Percentiles rank a stretch among this genome's conserved stretches.
Evolutionary conservation across 1,140 invertebrate species (phyloP).

Genomic region (Leptinotarsa defecta): DNA sequence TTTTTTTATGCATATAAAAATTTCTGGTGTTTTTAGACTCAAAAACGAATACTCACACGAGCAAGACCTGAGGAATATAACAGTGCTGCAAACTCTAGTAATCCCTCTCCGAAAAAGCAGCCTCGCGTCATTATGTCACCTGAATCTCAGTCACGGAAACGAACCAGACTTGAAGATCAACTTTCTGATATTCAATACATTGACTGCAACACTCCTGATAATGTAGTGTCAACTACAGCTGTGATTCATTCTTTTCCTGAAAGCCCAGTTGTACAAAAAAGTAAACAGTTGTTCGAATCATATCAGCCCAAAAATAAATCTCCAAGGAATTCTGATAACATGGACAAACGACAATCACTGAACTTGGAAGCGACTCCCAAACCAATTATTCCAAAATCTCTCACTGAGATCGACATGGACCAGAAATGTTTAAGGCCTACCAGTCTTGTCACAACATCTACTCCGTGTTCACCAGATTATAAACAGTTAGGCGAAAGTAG

Average conservation of each 20-base stretch:
- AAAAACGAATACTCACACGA: conserved; percentile 55
- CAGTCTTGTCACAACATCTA: conserved; percentile 43
- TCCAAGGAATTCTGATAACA: conserved; percentile 50
- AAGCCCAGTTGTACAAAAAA: conserved; percentile 30
- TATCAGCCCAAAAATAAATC: conserved; percentile 53
- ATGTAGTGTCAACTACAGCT: conserved; percentile 48
- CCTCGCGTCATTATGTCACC: conserved; percentile 58
- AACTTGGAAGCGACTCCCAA: conserved; percentile 42
- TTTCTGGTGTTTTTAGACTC: conserved; percentile 17
- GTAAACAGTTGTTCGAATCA: conserved; percentile 24
- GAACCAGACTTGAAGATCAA: conserved; percentile 66
- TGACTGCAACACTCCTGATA: conserved; percentile 66
- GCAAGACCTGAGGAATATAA: conserved; percentile 58
- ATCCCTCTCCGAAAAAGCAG: conserved; percentile 63
- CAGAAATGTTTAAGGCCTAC: conserved; percentile 35
- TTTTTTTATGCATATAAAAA: not conserved
- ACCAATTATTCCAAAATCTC: conserved; percentile 44
- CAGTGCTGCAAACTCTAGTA: conserved; percentile 60
- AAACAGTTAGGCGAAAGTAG: conserved; percentile 50
- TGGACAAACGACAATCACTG: conserved; percentile 48
- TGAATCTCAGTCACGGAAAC: conserved; percentile 59
- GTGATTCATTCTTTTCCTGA: conserved; percentile 44
- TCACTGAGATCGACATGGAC: conserved; percentile 47
- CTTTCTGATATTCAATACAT: conserved; percentile 67
- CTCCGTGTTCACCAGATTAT: conserved; percentile 50